Base-by-base conservation (phyloP, 2,113 vertebrate genomes). In the Anthoscopus minutus region DNA sequence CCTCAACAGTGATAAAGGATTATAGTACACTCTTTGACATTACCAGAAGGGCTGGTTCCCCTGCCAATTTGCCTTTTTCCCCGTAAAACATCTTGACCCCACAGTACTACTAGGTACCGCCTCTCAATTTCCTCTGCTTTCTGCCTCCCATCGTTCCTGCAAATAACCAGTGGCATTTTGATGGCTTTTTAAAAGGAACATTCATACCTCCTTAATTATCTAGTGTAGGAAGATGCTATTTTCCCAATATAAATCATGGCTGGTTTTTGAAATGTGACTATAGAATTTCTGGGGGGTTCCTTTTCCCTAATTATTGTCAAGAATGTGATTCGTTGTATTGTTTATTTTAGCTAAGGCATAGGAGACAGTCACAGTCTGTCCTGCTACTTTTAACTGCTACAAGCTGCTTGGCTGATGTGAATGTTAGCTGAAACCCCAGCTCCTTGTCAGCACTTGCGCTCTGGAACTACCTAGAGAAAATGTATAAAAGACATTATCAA, bases 281-380 rank as follows among this genome's bases (percentile, higher is more conserved):
- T 24, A 37, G 70, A 12, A 10, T 92, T 92, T 86, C 60, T 76
- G 7, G 45, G 76, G 53, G 37, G 70, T 91, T 96, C 57, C 61
- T 94, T 89, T 87, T 81, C 48, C 48, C 27, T 73, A 66, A 30
- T 70, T 87, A 28, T 53, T 89, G 73, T 94, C 50, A 92, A 93
- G 70, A 70, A 82, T 45, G n/a, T 76, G 78, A 93, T 89, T 89
- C 40, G 61, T 24, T 93, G 25, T 87, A 24, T 25, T 85, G 53
- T 40, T 91, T 78, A 42, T 88, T 76, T 88, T n/a, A 57, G 76
- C 94, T 72, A 61, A 88, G 53, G n/a, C 33, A 19, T 50, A 42
- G 42, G 15, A 66, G 45, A 50, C 54, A 88, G 66, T 61, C 69
- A 44, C 53, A 53, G 18, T 69, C 79, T 53, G 3, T 92, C 66